Conservation (phyloP, 2,888 invertebrate species). For the Parthenolecanium corni region DNA sequence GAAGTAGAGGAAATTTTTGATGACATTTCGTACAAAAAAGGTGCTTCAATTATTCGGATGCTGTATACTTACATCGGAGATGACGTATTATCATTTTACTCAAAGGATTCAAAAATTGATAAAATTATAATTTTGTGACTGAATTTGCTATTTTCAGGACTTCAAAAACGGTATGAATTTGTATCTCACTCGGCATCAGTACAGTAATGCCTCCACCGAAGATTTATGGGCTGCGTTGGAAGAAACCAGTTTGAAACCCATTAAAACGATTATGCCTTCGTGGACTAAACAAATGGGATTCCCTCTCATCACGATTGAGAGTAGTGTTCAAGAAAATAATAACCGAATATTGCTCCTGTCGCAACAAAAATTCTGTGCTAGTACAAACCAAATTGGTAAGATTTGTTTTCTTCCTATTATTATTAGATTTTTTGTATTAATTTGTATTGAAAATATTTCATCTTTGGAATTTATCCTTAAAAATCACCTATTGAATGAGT, state of each 20-base stretch:
- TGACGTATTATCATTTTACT: conserved; percentile 40
- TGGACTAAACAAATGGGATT: conserved; percentile 97
- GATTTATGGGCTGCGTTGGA: conserved; percentile 86
- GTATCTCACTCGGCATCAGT: conserved; percentile 75
- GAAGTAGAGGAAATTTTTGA: conserved; percentile 98
- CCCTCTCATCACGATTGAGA: conserved; percentile 57
- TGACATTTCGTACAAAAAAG: conserved; percentile 92
- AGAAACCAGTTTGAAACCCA: conserved; percentile 78
- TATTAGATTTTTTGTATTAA: too few relatives aligned
- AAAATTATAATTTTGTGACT: not conserved
- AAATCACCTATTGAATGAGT: too few relatives aligned
- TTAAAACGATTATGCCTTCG: conserved; percentile 83
- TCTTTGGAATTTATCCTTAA: too few relatives aligned
- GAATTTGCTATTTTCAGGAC: conserved; percentile 42
- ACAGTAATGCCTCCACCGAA: conserved; percentile 82
- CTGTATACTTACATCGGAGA: conserved; percentile 87
- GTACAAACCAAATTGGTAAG: conserved; percentile 36
- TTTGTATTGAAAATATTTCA: too few relatives aligned
- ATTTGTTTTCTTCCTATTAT: too few relatives aligned
- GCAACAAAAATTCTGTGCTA: conserved; percentile 80
- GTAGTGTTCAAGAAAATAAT: conserved; percentile 46
- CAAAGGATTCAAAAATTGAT: not conserved
- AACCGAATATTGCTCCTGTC: conserved; percentile 58
- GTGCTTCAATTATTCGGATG: conserved; percentile 90
- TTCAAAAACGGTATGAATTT: conserved; percentile 85